Percentiles rank a stretch among this genome's conserved stretches.
Evolutionary conservation across 2,888 invertebrate species (phyloP).

Genomic region (Cheilosia pagana): DNA sequence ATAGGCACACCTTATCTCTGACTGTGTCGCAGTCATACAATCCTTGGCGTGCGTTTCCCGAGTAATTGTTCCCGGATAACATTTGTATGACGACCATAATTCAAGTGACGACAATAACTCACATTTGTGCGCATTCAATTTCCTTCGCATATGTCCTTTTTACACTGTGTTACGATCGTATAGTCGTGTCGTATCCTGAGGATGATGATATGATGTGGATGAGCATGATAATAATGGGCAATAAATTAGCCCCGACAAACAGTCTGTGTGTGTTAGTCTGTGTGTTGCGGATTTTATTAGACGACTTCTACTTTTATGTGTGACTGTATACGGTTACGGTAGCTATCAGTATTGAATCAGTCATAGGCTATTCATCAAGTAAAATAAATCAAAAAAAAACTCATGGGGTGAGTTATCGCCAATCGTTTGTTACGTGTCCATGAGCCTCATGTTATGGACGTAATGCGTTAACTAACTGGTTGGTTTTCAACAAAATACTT

Average conservation of each 20-base stretch:
- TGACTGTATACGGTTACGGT: neutral
- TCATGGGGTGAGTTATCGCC: neutral
- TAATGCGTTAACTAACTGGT: too few relatives aligned
- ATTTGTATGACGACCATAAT: constrained; percentile 74
- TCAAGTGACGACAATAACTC: constrained; percentile 75
- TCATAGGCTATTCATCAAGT: constrained; percentile 70
- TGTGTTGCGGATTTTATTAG: constrained; percentile 52
- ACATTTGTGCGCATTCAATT: constrained; percentile 74
- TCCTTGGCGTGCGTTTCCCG: constrained; percentile 72
- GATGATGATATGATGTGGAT: constrained; percentile 71
- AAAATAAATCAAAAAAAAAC: neutral
- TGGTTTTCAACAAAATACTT: too few relatives aligned
- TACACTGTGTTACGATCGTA: constrained; percentile 21
- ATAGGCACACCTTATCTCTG: constrained; percentile 13
- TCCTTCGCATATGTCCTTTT: constrained; percentile 73
- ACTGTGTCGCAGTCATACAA: constrained; percentile 9
- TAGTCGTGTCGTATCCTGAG: constrained; percentile 45
- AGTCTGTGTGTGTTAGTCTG: constrained; percentile 37
- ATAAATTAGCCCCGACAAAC: constrained; percentile 72
- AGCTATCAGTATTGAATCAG: constrained; percentile 61
- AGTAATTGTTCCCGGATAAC: constrained; percentile 72
- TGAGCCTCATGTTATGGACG: too few relatives aligned
- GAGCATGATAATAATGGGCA: constrained; percentile 70
- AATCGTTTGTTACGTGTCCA: neutral
- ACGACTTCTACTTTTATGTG: constrained; percentile 9